Percentiles rank a stretch among this genome's conserved stretches.
These are phyloP conservation scores for Cettia cetti DNA, from an alignment of 2,113 vertebrate genomes.

Conservation along the genomic window DNA sequence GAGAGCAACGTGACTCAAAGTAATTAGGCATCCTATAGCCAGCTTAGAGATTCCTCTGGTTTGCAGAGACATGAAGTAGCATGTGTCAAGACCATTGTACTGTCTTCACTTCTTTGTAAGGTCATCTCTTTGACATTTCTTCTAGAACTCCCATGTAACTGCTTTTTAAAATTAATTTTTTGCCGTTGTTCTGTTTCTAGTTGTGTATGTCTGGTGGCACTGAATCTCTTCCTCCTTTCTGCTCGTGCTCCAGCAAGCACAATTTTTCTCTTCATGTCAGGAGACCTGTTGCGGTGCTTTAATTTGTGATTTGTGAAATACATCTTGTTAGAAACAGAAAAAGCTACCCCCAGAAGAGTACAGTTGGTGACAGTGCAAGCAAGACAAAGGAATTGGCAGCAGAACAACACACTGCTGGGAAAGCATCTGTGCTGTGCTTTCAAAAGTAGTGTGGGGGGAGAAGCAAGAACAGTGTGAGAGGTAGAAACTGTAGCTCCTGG, in stretches of 20 bases:
- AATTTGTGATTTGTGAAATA: not conserved
- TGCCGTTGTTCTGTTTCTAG: not conserved
- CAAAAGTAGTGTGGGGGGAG: not conserved
- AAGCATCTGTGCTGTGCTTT: slow-evolving; percentile 20
- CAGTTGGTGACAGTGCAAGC: not conserved
- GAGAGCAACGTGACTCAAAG: not conserved
- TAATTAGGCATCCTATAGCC: not conserved
- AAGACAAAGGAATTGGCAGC: slow-evolving; percentile 10
- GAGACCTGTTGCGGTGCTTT: not conserved
- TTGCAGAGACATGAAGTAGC: not conserved
- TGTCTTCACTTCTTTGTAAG: not conserved
- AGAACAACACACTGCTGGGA: slow-evolving; percentile 23
- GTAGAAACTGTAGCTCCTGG: not conserved
- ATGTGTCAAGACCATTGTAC: not conserved
- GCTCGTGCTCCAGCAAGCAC: fast-evolving
- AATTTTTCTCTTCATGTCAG: not conserved
- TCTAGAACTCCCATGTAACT: not conserved
- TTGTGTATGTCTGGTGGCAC: not conserved
- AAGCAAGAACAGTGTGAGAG: not conserved
- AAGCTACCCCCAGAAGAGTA: not conserved
- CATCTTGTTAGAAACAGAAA: not conserved
- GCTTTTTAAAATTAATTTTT: not conserved
- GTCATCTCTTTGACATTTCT: not conserved
- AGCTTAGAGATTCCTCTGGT: not conserved
- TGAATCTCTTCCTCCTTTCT: not conserved